These are phyloP conservation scores for Thamnophis elegans DNA, from an alignment of 2,797 vertebrate species.

Conservation along the genomic window DNA sequence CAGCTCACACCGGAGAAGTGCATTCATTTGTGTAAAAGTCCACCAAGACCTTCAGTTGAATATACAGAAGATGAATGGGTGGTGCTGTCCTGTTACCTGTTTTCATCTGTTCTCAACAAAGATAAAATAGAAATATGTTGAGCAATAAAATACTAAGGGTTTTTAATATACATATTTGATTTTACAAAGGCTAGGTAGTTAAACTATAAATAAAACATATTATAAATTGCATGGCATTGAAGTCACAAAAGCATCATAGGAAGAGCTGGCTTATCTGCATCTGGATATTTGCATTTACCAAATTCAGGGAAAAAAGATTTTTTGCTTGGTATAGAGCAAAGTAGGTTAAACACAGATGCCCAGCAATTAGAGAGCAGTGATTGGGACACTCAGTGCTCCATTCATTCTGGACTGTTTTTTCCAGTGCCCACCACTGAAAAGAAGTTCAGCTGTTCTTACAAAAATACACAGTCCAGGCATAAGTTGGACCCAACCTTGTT, in stretches of 20 bases:
- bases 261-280: background rate
- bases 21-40: background rate
- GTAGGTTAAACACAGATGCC: background rate
- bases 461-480: background rate
- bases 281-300: background rate
- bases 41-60: background rate
- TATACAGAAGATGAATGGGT: background rate
- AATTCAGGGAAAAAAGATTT: background rate
- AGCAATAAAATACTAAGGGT: background rate
- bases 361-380: background rate
- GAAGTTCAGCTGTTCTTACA: background rate
- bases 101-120: background rate
- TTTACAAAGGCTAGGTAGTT: background rate
- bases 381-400: background rate
- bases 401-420: background rate
- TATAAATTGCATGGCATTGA: background rate
- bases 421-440: background rate
- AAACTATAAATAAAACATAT: background rate
- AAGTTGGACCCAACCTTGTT: background rate
- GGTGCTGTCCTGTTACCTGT: background rate
- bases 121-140: background rate
- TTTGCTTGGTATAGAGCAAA: background rate
- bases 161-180: background rate
- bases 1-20: background rate
- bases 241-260: background rate